These are phyloP conservation scores for Ooceraea biroi DNA, from an alignment of 1,140 invertebrate species.

Conservation along the genomic window DNA sequence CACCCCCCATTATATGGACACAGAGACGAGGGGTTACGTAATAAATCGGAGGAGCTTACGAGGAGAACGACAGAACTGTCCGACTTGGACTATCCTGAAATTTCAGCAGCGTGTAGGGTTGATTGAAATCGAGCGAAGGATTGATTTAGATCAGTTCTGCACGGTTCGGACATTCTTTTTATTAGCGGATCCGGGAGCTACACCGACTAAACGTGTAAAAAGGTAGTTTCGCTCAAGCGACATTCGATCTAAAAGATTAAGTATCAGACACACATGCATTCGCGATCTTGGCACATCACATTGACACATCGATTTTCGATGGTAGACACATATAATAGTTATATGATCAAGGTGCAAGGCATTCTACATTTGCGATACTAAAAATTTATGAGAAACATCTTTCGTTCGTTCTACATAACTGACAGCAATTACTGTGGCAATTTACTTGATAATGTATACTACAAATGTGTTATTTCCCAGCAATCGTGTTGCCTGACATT, in stretches of 20 bases:
- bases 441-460: not conserved
- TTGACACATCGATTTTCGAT: not conserved
- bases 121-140: slow-evolving; percentile 37
- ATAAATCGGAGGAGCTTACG: slow-evolving; percentile 53
- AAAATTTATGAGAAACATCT: not conserved
- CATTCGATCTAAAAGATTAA: slow-evolving; percentile 9
- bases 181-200: not conserved
- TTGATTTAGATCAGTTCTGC: slow-evolving; percentile 28
- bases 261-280: not conserved
- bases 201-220: not conserved
- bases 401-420: not conserved
- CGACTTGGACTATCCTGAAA: slow-evolving; percentile 33
- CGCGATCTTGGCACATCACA: too few species aligned
- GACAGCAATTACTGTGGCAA: not conserved
- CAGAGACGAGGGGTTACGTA: slow-evolving; percentile 26
- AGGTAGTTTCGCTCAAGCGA: not conserved
- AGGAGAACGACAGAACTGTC: slow-evolving; percentile 19
- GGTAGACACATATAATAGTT: not conserved
- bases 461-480: not conserved
- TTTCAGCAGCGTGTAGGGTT: slow-evolving; percentile 33
- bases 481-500: too few species aligned
- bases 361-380: not conserved
- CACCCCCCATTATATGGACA: not conserved
- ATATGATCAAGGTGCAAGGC: not conserved
- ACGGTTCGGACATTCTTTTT: slow-evolving; percentile 8